Evolutionary conservation across 2,113 vertebrate genomes (phyloP), one percentile per base, ranked within the genome.

Genomic region (Thinocorus orbignyianus): DNA sequence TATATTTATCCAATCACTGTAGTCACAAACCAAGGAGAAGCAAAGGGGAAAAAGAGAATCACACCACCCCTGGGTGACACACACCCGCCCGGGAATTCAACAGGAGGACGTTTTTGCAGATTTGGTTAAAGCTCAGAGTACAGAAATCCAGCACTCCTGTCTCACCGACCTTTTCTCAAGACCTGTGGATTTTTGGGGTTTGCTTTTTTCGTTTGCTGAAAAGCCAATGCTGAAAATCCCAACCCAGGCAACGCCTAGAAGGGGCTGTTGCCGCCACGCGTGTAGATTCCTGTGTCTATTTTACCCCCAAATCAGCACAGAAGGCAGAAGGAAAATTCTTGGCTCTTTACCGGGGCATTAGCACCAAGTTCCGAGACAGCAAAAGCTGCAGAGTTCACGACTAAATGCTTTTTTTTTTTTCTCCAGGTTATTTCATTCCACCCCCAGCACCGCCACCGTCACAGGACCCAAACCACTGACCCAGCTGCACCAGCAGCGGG

Each of bases 201-300:
- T 44, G 14, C 15, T 46, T 16, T 46, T 46, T 16, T 46, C 19
- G 1, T 28, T 44, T 46, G 39, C 44, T 64, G 49, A 37, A 54
- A 82, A 88, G 48, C 39, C 54, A 9, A 9, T 16, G 37, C 66
- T 42, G 9, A 2, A 52, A 70, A 62, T 17, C 33, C 18, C 55
- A 12, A n/a, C 18, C 10, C 33, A 35, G 30, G 26, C 10, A 28
- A 16, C 4, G 37, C 65, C n/a, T 7, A 2, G 20, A 41, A 17
- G 19, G 30, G 13, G 65, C 30, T 2, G 2, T 1, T 9, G 46
- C 15, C 49, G 14, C 64, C 1, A 33, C 0, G 0, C 4, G 44
- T 33, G 23, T 4, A 17, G 3, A 9, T 0, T 2, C 0, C 6
- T 6, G 54, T 1, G 33, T 4, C 19, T 9, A 20, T 2, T 0